Evolutionary conservation across 1,140 invertebrate genomes (phyloP).

Genomic region (Ostrea edulis): DNA sequence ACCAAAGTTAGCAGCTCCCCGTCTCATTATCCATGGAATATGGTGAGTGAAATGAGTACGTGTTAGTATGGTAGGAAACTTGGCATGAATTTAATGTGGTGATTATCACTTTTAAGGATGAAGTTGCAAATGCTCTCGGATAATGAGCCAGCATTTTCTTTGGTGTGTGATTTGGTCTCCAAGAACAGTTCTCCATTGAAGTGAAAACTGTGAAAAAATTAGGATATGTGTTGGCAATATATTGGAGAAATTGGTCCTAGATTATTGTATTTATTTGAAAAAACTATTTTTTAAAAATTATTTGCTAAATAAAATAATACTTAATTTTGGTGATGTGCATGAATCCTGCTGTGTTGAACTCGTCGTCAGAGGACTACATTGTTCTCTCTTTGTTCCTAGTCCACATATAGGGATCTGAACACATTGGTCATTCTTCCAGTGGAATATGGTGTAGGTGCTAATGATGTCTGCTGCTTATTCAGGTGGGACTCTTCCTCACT

Average conservation of each 20-base stretch:
- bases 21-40: background rate
- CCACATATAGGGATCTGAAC: background rate
- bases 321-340: background rate
- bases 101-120: background rate
- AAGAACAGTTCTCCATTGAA: background rate
- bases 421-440: background rate
- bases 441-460: background rate
- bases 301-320: background rate
- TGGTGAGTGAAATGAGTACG: background rate
- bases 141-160: background rate
- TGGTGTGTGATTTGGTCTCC: background rate
- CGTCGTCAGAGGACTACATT: background rate
- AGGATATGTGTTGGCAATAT: no score
- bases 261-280: background rate
- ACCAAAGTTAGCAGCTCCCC: background rate
- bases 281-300: background rate
- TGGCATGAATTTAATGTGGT: background rate
- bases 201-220: background rate
- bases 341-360: background rate
- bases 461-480: constrained; percentile 13
- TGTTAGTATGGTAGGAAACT: background rate
- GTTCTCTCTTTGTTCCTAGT: background rate
- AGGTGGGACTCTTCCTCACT: background rate
- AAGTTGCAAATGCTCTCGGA: background rate
- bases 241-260: no score